Evolutionary conservation across 2,888 invertebrate genomes (phyloP).

Genomic region (Acronicta alni): DNA sequence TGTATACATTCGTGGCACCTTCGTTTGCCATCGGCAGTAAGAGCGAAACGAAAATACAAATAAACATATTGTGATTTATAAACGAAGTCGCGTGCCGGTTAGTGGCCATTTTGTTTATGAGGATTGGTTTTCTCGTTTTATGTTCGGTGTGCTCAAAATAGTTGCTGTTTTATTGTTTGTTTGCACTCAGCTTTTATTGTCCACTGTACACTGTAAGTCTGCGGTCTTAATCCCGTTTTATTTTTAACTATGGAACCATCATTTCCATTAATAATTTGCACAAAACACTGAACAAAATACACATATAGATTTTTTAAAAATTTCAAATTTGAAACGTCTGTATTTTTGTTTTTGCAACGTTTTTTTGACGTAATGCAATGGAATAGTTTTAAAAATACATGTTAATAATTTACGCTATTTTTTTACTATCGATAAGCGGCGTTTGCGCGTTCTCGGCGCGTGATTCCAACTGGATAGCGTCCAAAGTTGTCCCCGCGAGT

Average conservation of each 20-base stretch:
- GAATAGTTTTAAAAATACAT: background rate
- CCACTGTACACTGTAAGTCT: conserved; percentile 61
- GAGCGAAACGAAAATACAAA: conserved; percentile 85
- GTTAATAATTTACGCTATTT: conserved; percentile 29
- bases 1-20: conserved; percentile 76
- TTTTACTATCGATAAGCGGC: conserved; percentile 59
- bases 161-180: conserved; percentile 78
- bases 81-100: conserved; percentile 82
- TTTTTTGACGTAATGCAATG: background rate
- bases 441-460: conserved; percentile 70
- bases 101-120: conserved; percentile 85
- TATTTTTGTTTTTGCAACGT: background rate
- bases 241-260: conserved; percentile 32
- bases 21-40: conserved; percentile 81
- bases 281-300: conserved; percentile 31
- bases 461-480: conserved; percentile 82
- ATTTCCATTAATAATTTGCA: conserved; percentile 19
- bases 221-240: conserved; percentile 51
- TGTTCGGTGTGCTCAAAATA: conserved; percentile 76
- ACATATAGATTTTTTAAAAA: conserved; percentile 5
- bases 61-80: conserved; percentile 86
- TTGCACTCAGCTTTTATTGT: conserved; percentile 77
- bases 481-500: conserved; percentile 86
- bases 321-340: conserved; percentile 13
- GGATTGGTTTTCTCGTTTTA: conserved; percentile 75